Conservation (phyloP, 2,888 invertebrate genomes). For the Drosophila antonietae region DNA sequence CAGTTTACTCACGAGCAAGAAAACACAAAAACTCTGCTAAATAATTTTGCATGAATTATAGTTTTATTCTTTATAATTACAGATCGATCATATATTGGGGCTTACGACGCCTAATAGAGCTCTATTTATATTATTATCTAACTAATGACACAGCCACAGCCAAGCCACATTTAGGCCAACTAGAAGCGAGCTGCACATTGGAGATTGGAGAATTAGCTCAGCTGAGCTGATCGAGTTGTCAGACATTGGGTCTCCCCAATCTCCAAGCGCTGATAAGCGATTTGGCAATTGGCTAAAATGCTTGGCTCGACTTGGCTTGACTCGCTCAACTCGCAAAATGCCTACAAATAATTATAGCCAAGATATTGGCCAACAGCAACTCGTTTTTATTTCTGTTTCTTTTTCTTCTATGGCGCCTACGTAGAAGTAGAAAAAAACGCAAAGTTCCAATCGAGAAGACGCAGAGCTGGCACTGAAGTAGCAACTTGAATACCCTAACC, state of each 20-base stretch:
- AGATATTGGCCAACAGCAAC: constrained; percentile 64
- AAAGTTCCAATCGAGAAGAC: constrained; percentile 16
- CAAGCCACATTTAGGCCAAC: not conserved
- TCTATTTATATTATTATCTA: not conserved
- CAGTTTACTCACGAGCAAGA: not conserved
- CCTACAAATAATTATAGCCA: constrained; percentile 66
- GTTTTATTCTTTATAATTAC: no score
- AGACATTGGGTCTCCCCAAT: constrained; percentile 20
- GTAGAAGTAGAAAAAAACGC: constrained; percentile 32
- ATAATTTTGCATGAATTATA: not conserved
- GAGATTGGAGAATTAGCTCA: constrained; percentile 5
- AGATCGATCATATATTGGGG: not conserved
- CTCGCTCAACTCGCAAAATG: constrained; percentile 46
- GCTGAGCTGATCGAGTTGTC: constrained; percentile 9
- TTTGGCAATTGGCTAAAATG: constrained; percentile 51
- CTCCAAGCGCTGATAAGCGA: constrained; percentile 47
- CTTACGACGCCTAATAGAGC: not conserved
- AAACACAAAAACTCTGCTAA: not conserved
- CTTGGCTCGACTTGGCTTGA: constrained; percentile 14
- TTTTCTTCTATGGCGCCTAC: constrained; percentile 35
- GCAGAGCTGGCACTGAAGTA: not conserved
- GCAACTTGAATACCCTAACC: constrained; percentile 10
- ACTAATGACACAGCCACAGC: not conserved
- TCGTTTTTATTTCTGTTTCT: constrained; percentile 33
- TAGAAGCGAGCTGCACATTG: constrained; percentile 19